Evolutionary conservation across 2,888 invertebrate genomes (phyloP).

Genomic region (Zeuzera pyrina): DNA sequence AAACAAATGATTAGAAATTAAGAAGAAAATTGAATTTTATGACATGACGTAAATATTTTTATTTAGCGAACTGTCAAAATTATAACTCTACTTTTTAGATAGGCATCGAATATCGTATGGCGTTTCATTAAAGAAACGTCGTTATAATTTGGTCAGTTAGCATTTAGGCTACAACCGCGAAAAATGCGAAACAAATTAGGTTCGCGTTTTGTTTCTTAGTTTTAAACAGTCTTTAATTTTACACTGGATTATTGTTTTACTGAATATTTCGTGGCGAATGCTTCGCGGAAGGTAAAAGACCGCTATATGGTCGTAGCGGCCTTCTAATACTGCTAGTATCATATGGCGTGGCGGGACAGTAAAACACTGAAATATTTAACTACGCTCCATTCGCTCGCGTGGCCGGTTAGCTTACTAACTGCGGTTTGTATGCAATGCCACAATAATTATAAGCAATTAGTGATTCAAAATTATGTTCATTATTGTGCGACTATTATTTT

Average conservation of each 20-base stretch:
- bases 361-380: conserved; percentile 29
- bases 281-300: conserved; percentile 23
- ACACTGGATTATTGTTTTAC: not conserved
- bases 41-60: conserved; percentile 19
- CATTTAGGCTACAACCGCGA: conserved; percentile 12
- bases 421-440: conserved; percentile 51
- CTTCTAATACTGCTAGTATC: conserved; percentile 63
- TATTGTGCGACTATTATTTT: too few relatives aligned
- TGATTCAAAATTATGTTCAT: too few relatives aligned
- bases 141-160: conserved; percentile 25
- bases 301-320: conserved; percentile 50
- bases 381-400: conserved; percentile 33
- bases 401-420: conserved; percentile 39
- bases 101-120: conserved; percentile 19
- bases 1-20: too few relatives aligned
- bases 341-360: conserved; percentile 38
- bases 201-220: not conserved
- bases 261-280: not conserved
- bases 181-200: conserved; percentile 12
- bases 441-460: conserved; percentile 52
- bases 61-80: conserved; percentile 52
- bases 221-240: too few relatives aligned
- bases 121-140: conserved; percentile 13
- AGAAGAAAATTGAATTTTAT: conserved; percentile 2
- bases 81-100: conserved; percentile 26